Evolutionary conservation across 1,140 invertebrate species (phyloP), one percentile per base, ranked within the genome.

Genomic region (Drosophila burlai): DNA sequence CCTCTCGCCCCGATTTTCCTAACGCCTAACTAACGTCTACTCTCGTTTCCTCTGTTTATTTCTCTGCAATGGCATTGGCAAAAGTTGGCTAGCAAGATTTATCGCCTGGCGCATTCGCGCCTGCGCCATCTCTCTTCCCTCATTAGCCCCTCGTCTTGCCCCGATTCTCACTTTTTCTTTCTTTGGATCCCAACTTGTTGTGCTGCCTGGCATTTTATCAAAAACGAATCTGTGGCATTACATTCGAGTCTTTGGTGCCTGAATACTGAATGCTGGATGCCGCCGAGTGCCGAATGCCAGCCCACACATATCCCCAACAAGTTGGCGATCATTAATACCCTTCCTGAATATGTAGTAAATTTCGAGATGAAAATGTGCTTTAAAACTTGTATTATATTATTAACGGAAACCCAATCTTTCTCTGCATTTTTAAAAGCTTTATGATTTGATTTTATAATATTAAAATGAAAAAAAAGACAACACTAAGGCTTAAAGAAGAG

Each of bases 201-300:
- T 86, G 83, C 68, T 76, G 83, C 80, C 67, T 76, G 71, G 75
- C 83, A 80, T 83, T 86, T 86, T 87, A 86, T 86, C 83, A 83
- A 87, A 82, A 83, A 40, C 63, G 76, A 86, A 86, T 86, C 83
- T 86, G 72, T 87, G 83, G 83, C 82, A 85, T 86, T 85, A 86
- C 82, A 82, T 79, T 86, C 68, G 57, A 73, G 57, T 47, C 68
- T 74, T 74, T 52, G 49, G 42, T 75, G 69, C 49, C 47, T 47
- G 69, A 55, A 49, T 69, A 31, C 38, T 68, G 65, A 60, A 40
- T 64, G 15, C 61, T 38, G 45, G 62, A 21, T 69, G 43, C 38
- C 62, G 61, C 61, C 49, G 34, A 63, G 18, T 36, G 43, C 38
- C 67, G 52, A 68, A 29, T 69, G 26, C 38, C 67, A 55, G 75